phyloP scores from a whole-genome alignment of 2,888 invertebrate species.

The Ormyrus nitidulus region DNA sequence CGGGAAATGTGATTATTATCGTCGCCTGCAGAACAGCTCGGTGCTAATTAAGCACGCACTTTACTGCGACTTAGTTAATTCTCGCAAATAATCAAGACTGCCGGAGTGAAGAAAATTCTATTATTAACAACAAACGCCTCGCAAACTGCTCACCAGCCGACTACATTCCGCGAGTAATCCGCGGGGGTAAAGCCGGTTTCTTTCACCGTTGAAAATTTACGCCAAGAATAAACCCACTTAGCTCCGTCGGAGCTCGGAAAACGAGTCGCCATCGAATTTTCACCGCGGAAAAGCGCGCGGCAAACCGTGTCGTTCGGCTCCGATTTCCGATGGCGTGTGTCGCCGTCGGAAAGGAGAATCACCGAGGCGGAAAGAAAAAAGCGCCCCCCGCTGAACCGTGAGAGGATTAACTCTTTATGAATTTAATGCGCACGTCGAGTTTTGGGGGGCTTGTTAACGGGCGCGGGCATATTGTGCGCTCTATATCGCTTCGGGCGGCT shows the following conservation, averaged over 20 bases:
- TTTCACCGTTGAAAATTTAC: neutral
- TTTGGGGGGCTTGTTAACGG: too few species aligned
- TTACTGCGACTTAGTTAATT: too few species aligned
- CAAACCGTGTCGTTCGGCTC: conserved; percentile 23
- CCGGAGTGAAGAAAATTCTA: too few species aligned
- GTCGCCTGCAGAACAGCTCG: too few species aligned
- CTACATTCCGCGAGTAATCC: neutral
- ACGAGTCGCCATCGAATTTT: conserved; percentile 26
- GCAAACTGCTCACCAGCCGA: too few species aligned
- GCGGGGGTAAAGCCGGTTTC: neutral
- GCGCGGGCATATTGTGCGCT: too few species aligned
- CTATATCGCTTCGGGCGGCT: too few species aligned
- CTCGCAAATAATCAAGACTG: too few species aligned
- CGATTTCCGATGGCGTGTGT: neutral
- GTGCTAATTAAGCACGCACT: too few species aligned
- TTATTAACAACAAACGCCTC: too few species aligned
- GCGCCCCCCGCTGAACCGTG: neutral
- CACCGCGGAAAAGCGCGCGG: neutral
- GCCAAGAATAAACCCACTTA: conserved; percentile 7
- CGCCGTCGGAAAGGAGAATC: neutral
- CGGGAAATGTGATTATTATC: too few species aligned
- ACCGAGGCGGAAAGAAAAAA: neutral
- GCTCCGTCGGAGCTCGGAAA: neutral
- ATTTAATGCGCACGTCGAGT: too few species aligned
- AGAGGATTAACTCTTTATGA: conserved; percentile 3